Evolutionary conservation across 2,888 invertebrate species (phyloP).

Genomic region (Acanthosoma haemorrhoidale): DNA sequence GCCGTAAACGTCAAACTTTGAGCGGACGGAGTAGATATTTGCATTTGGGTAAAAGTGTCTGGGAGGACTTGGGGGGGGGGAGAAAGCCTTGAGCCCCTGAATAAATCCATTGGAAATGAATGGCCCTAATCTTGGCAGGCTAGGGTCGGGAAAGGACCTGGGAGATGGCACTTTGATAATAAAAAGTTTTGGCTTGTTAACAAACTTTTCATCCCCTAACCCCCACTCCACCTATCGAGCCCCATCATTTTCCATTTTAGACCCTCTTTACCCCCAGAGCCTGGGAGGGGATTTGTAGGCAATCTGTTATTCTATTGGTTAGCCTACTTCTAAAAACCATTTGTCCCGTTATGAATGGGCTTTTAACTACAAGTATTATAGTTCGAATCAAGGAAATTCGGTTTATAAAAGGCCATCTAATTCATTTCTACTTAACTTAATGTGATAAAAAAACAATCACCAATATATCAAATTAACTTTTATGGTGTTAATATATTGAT

Average conservation of each 20-base stretch:
- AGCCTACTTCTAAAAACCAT: slow-evolving; percentile 7
- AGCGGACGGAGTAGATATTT: slow-evolving; percentile 1
- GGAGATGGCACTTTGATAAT: slow-evolving; percentile 12
- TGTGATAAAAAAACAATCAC: no score
- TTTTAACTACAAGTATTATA: no score
- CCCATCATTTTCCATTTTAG: slow-evolving; percentile 10
- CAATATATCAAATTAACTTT: no score
- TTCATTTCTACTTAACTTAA: no score
- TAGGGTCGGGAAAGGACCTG: not conserved
- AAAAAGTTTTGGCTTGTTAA: slow-evolving; percentile 12
- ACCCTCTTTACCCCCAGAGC: not conserved
- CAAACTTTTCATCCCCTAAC: not conserved
- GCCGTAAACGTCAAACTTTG: slow-evolving; percentile 2
- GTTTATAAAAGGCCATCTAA: no score
- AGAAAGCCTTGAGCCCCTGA: not conserved
- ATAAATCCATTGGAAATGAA: slow-evolving; percentile 14
- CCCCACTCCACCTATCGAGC: slow-evolving; percentile 7
- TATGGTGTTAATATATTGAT: no score
- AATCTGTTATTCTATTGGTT: slow-evolving; percentile 8
- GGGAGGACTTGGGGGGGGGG: not conserved
- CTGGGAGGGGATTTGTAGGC: slow-evolving; percentile 8
- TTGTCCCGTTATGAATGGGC: not conserved
- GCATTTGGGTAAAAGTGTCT: not conserved
- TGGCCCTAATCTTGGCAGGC: slow-evolving; percentile 12
- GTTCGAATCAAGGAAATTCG: no score